A percentile compares a stretch with the other conserved stretches of the same genome.
Conservation (phyloP, 2,888 invertebrate genomes). For the Saturnia japonica region DNA sequence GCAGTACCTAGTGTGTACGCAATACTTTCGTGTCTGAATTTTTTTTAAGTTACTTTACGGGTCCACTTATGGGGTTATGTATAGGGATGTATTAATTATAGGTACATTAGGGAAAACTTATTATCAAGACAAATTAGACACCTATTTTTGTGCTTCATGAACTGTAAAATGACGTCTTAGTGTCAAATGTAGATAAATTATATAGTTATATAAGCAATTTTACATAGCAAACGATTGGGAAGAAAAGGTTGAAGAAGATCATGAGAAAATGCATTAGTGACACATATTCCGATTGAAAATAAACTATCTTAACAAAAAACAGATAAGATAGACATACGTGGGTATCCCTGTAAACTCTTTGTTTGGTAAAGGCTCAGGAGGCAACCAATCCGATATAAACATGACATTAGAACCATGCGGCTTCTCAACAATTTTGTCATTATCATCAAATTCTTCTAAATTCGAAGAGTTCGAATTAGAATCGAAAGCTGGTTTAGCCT, state of each 20-base stretch:
- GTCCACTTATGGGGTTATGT: too few species aligned
- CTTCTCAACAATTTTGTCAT: slow-evolving; percentile 31
- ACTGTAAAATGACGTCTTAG: background rate
- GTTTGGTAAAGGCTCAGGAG: slow-evolving; percentile 74
- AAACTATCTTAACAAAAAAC: slow-evolving; percentile 17
- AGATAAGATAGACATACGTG: slow-evolving; percentile 78
- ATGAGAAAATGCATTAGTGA: too few species aligned
- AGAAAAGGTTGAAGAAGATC: too few species aligned
- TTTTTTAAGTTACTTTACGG: too few species aligned
- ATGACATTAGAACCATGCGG: slow-evolving; percentile 45
- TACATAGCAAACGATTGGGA: too few species aligned
- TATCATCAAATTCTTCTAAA: slow-evolving; percentile 23
- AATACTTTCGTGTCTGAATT: too few species aligned
- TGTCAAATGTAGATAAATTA: background rate
- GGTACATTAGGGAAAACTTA: background rate
- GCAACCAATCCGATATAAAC: slow-evolving; percentile 82
- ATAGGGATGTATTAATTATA: too few species aligned
- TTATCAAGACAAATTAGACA: background rate
- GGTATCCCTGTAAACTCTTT: slow-evolving; percentile 82
- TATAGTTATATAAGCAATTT: background rate
- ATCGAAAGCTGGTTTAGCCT: slow-evolving; percentile 33
- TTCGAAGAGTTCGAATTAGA: slow-evolving; percentile 35
- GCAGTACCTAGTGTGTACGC: too few species aligned
- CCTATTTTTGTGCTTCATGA: background rate
- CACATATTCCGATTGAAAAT: background rate